These are phyloP conservation scores for Polypedilum pembai DNA, from an alignment of 1,140 invertebrate genomes.

Conservation along the genomic window DNA sequence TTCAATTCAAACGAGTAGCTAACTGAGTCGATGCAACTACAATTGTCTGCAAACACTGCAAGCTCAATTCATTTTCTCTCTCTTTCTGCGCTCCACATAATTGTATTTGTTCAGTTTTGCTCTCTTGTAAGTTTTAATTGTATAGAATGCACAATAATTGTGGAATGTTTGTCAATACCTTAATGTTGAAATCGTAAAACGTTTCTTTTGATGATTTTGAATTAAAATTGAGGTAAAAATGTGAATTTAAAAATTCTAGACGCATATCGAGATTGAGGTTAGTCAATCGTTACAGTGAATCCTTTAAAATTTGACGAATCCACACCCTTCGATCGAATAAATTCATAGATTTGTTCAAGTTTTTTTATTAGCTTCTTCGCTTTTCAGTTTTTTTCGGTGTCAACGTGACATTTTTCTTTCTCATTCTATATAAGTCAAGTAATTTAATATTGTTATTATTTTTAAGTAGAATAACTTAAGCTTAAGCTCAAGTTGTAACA, in stretches of 20 bases:
- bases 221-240: background rate
- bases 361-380: background rate
- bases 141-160: background rate
- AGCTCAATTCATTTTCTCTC: background rate
- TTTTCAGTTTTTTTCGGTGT: background rate
- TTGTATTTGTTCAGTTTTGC: too few species aligned
- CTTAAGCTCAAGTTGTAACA: too few species aligned
- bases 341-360: background rate
- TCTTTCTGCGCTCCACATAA: background rate
- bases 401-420: background rate
- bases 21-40: too few species aligned
- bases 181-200: background rate
- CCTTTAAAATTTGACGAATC: background rate
- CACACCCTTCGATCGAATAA: background rate
- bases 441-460: too few species aligned
- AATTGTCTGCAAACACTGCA: background rate
- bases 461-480: too few species aligned
- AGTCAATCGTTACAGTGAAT: background rate
- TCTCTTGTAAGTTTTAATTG: too few species aligned
- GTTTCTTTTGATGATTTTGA: background rate
- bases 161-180: slow-evolving; percentile 2
- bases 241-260: background rate
- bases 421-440: too few species aligned
- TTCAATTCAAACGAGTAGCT: too few species aligned
- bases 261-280: background rate